Conservation (phyloP, 2,113 vertebrate species). For the Cyphomyrus discorhynchus region DNA sequence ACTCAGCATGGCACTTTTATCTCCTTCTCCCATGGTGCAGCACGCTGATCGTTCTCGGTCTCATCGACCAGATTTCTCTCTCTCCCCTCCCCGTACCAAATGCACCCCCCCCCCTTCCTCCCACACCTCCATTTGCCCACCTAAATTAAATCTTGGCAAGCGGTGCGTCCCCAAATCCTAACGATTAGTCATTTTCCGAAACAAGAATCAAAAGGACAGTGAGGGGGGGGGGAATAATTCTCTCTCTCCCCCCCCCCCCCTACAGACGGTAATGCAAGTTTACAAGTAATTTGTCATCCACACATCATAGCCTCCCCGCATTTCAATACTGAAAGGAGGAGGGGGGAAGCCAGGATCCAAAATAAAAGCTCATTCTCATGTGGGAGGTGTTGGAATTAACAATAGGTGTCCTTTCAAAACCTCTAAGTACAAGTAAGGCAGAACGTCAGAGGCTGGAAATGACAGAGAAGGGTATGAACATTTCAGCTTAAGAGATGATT, state of each 20-base stretch:
- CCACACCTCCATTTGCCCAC: conserved; percentile 23
- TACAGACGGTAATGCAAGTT: conserved; percentile 51
- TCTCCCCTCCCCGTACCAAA: not conserved
- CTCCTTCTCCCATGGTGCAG: conserved; percentile 14
- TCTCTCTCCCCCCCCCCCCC: conserved; percentile 1
- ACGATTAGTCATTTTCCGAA: conserved; percentile 45
- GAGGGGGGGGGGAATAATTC: conserved; percentile 29
- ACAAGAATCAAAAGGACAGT: conserved; percentile 37
- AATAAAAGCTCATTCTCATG: conserved; percentile 13
- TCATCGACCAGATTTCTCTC: conserved; percentile 19
- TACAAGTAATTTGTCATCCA: conserved; percentile 54
- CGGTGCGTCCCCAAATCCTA: conserved; percentile 26
- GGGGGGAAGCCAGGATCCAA: not conserved
- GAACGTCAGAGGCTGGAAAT: not conserved
- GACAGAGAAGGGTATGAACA: not conserved
- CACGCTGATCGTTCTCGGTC: not conserved
- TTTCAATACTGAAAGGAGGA: conserved; percentile 25
- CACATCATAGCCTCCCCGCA: conserved; percentile 31
- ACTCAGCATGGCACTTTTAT: conserved; percentile 25
- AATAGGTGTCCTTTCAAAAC: conserved; percentile 22
- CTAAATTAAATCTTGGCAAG: conserved; percentile 36
- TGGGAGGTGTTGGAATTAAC: conserved; percentile 28
- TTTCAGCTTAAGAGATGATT: not conserved
- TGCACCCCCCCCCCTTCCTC: conserved; percentile 21
- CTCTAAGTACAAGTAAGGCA: conserved; percentile 18